Conservation (phyloP, 2,888 invertebrate species). For the Philaethria dido region DNA sequence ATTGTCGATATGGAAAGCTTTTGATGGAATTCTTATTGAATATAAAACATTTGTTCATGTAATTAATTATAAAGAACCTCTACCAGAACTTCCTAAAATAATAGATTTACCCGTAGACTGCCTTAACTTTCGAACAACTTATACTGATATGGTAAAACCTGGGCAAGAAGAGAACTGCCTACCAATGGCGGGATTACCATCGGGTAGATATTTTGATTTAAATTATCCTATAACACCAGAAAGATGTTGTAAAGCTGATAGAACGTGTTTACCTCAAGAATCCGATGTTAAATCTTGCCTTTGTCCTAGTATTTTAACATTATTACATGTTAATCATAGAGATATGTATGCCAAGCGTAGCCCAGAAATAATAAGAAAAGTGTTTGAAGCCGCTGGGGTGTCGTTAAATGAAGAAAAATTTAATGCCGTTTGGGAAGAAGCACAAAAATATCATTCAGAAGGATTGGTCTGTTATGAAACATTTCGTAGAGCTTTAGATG, state of each 20-base stretch:
- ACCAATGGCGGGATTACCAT: slow-evolving; percentile 68
- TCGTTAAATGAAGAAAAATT: slow-evolving; percentile 76
- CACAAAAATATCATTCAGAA: slow-evolving; percentile 73
- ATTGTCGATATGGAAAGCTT: slow-evolving; percentile 71
- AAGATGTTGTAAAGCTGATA: slow-evolving; percentile 57
- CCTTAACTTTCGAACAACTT: slow-evolving; percentile 68
- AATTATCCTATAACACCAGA: slow-evolving; percentile 67
- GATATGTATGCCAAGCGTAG: slow-evolving; percentile 70
- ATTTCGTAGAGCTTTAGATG: slow-evolving; percentile 64
- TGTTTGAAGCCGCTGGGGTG: slow-evolving; percentile 82
- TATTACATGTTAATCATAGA: slow-evolving; percentile 64
- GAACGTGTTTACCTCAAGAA: slow-evolving; percentile 64
- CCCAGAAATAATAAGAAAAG: slow-evolving; percentile 61
- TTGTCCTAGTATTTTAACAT: slow-evolving; percentile 63
- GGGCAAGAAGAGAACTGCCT: slow-evolving; percentile 53
- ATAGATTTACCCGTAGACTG: slow-evolving; percentile 62
- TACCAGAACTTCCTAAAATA: slow-evolving; percentile 70
- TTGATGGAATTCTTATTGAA: slow-evolving; percentile 71
- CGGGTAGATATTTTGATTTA: slow-evolving; percentile 71
- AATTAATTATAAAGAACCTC: slow-evolving; percentile 71
- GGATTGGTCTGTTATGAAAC: slow-evolving; percentile 83
- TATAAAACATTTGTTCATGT: slow-evolving; percentile 78
- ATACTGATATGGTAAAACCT: slow-evolving; percentile 70
- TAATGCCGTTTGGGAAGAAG: slow-evolving; percentile 77
- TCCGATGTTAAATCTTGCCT: slow-evolving; percentile 65